Base-by-base conservation (phyloP, 2,888 invertebrate species). In the Parnassius apollo region DNA sequence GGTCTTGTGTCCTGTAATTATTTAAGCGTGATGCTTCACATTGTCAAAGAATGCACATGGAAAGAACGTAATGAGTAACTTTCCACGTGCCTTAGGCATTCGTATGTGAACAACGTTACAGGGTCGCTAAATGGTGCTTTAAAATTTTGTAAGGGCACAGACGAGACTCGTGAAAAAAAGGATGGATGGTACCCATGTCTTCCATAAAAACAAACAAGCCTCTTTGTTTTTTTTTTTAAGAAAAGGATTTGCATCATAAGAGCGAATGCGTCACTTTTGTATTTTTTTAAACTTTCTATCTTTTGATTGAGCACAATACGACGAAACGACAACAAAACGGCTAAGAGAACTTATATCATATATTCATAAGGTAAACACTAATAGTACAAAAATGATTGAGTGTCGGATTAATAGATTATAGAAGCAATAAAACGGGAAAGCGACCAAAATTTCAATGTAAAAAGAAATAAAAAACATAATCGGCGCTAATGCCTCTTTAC, bases 401-500 rank as follows among this genome's bases (percentile, higher is more conserved):
- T 35, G 11, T 9, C 45, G 9, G 10, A 51, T 54, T 60, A 60
- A 18, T 42, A 54, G 59, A 60, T 60, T 54, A 54, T 18, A 44
- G 50, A 51, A 18, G 2, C 49, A 49, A 12, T 49, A 49, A 18
- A 52, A 52, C 22, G 52, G 35, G 50, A 50, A 62, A 18, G 3
- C 42, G 53, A 54, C 42, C 48, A 54, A 54, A 62, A 49, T 58
- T 50, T 42, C 53, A 54, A 44, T 48, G 12, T n/a, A 51, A 42
- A 57, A 56, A 46, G 8, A 44, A 13, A 35, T 13, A 42, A 61
- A 61, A 50, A 48, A 57, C n/a, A 49, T 62, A 54, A 62, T 62
- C 58, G 57, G 13, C 49, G 58, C 58, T 62, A 62, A 62, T 62
- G 62, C 57, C 56, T 55, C 49, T 61, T 61, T 58, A 53, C 62